A percentile compares a stretch with the other conserved stretches of the same genome.
These are phyloP conservation scores for Burhinus oedicnemus DNA, from an alignment of 2,113 vertebrate genomes.

Conservation along the genomic window DNA sequence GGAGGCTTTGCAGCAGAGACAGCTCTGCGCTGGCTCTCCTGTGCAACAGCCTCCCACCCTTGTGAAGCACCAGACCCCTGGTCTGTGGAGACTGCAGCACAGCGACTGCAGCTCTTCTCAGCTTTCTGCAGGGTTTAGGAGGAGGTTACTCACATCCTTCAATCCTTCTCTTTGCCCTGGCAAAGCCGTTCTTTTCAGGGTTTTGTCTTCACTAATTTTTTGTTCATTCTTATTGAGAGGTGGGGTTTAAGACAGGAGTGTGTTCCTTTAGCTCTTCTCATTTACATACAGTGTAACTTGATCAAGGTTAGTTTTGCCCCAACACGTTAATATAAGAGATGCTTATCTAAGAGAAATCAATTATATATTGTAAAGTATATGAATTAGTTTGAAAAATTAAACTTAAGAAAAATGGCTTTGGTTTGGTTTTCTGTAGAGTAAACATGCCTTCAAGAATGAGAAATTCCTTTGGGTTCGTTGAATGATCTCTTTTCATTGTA, in stretches of 20 bases:
- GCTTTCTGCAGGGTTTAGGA: neutral
- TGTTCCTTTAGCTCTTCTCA: neutral
- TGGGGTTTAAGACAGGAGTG: neutral
- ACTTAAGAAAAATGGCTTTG: neutral
- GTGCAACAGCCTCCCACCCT: neutral
- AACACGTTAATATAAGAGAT: neutral
- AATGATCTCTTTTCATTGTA: neutral
- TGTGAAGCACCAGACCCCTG: neutral
- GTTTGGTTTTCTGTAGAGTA: neutral
- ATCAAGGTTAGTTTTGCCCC: neutral
- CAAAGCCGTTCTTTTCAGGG: neutral
- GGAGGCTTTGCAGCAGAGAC: neutral
- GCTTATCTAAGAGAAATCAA: neutral
- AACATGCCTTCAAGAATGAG: neutral
- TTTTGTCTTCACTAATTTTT: neutral
- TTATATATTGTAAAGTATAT: neutral
- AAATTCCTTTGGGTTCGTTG: neutral
- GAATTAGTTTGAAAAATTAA: neutral
- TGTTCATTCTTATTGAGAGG: neutral
- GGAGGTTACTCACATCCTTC: neutral
- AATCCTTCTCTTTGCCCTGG: neutral
- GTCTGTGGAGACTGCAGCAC: neutral
- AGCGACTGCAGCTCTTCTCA: neutral
- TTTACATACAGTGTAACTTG: neutral
- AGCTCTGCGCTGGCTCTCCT: neutral